Evolutionary conservation across 2,113 vertebrate species (phyloP).

Genomic region (Dicerorhinus sumatrensis): DNA sequence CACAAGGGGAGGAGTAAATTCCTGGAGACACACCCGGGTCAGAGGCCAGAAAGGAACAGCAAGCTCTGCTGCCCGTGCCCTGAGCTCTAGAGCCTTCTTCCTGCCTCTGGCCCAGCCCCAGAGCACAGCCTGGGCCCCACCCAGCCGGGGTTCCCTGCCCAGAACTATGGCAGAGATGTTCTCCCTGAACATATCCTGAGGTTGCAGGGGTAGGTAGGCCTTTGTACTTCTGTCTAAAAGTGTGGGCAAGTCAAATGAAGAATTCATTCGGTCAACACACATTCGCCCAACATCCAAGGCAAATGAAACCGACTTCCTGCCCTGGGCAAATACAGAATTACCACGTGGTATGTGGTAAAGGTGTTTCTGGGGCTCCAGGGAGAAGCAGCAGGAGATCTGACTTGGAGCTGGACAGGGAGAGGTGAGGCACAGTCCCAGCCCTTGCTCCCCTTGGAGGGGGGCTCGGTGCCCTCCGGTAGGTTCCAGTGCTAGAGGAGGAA

Average conservation of each 20-base stretch:
- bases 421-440: neutral
- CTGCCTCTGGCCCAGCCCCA: neutral
- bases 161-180: neutral
- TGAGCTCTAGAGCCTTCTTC: neutral
- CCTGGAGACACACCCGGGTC: constrained; percentile 78
- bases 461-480: neutral
- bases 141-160: neutral
- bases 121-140: fast-evolving
- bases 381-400: neutral
- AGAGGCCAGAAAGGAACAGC: constrained; percentile 56
- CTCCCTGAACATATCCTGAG: neutral
- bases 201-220: neutral
- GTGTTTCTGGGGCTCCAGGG: neutral
- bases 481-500: neutral
- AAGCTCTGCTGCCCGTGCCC: neutral
- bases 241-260: constrained; percentile 31
- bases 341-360: neutral
- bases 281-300: constrained; percentile 27
- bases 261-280: constrained; percentile 32
- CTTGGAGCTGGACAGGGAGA: neutral
- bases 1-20: constrained; percentile 62
- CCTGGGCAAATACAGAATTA: constrained; percentile 22
- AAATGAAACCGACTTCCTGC: constrained; percentile 32
- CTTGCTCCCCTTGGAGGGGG: neutral
- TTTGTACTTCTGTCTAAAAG: neutral